Base-by-base conservation (phyloP, 37 sponge, comb jelly and placozoan species). In the Spongilla lacustris region DNA sequence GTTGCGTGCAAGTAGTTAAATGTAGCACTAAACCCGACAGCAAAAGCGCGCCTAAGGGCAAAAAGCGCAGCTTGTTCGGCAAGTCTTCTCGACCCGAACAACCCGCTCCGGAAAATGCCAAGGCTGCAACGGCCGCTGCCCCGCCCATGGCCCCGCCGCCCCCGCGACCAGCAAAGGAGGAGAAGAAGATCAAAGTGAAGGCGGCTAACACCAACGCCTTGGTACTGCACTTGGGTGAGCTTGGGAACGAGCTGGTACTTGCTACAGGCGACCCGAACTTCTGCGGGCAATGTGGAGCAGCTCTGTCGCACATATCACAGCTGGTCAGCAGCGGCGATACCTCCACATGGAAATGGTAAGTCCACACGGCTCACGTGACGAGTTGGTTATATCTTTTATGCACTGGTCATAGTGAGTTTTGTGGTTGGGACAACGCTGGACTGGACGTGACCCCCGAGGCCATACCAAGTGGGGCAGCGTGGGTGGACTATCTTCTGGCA, bases 271-370 rank as follows among this genome's bases (percentile, higher is more conserved):
- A 84, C 23, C 89, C 91, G 14, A 69, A 67, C 71, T 76, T 86
- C 33, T 97, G 95, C 73, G 28, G 73, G 4, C 66, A 71, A 22
- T 97, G 98, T 66, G 76, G 86, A 68, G 88, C 90, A 9, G 92
- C 86, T 26, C 75, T 95, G 32, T 93, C 93, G 29, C n/a, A 81
- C 10, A 67, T 93, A 27, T 97, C 98, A 58, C 32, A 84, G 74
- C 50, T 96, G 24, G 78, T 83, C 24, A 50, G 50, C 31, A 67
- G 36, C 19, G 76, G 50, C 8, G 84, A 83, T 36, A 82, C 25
- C 41, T 82, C 89, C 23, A 49, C 68, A 9, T 96, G 96, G 96
- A 93, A 76, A 41, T 96, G 96, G 96, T 96, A 79, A 84, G 80
- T 30, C 13, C 66, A 48, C 34, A 24, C 3, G 73, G 8, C 5